phyloP scores from a whole-genome alignment of 2,113 vertebrate genomes.

The Corydoras sp. region DNA sequence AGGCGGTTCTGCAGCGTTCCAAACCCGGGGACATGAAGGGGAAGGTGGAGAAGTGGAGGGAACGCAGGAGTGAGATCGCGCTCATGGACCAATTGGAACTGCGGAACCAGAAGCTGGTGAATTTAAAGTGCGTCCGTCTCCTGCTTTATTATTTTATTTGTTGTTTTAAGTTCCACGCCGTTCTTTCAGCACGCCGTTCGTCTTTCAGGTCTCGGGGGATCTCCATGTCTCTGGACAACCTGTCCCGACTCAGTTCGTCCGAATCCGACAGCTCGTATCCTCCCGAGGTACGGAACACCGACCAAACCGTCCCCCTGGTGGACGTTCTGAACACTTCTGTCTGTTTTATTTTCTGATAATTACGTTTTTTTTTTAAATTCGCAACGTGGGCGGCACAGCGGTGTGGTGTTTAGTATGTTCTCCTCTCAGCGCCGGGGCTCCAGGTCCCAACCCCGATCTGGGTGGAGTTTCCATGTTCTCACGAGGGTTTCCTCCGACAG shows the following conservation, averaged over 20 bases:
- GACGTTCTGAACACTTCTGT: neutral
- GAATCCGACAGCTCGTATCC: slow-evolving; percentile 56
- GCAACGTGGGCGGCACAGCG: too few relatives aligned
- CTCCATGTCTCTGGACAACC: slow-evolving; percentile 62
- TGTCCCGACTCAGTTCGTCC: slow-evolving; percentile 55
- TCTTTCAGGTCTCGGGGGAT: slow-evolving; percentile 41
- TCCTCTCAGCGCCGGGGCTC: too few relatives aligned
- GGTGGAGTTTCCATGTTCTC: too few relatives aligned
- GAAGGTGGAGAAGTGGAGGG: slow-evolving; percentile 78
- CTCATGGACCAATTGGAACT: slow-evolving; percentile 45
- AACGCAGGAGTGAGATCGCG: slow-evolving; percentile 55
- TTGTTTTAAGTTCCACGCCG: too few relatives aligned
- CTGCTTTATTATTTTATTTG: neutral
- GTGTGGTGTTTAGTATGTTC: too few relatives aligned
- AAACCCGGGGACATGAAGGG: slow-evolving; percentile 64
- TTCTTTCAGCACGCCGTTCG: neutral
- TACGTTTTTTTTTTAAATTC: too few relatives aligned
- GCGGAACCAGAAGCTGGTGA: slow-evolving; percentile 29
- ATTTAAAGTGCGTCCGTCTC: slow-evolving; percentile 45
- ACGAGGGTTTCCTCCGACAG: too few relatives aligned
- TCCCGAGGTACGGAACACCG: slow-evolving; percentile 51
- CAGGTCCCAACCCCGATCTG: too few relatives aligned
- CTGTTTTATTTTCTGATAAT: too few relatives aligned
- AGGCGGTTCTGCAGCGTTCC: slow-evolving; percentile 67
- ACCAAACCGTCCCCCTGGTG: neutral